Percentiles rank a stretch among this genome's conserved stretches.
Conservation (phyloP, 2,113 vertebrate genomes). For the Gopherus evgoodei region DNA sequence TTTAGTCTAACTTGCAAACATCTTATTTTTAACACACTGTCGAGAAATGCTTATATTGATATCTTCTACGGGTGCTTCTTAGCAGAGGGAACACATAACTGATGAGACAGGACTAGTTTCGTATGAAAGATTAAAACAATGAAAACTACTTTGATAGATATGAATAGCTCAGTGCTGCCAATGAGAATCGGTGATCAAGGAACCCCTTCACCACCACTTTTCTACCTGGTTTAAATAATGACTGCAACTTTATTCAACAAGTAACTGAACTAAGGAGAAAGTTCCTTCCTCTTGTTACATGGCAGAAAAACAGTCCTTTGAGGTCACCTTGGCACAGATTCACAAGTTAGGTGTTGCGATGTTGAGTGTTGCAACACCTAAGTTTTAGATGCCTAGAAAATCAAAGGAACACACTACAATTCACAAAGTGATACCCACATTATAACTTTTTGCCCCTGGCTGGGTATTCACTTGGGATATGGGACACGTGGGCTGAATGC, state of each 20-base stretch:
- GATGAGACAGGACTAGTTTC: slow-evolving; percentile 40
- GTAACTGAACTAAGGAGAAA: not conserved
- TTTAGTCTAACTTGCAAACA: slow-evolving; percentile 70
- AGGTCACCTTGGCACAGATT: not conserved
- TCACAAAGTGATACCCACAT: not conserved
- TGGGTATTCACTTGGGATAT: not conserved
- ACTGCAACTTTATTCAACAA: not conserved
- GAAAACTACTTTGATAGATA: not conserved
- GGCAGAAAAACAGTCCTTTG: not conserved
- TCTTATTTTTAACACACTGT: slow-evolving; percentile 34
- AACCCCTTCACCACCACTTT: not conserved
- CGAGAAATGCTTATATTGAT: not conserved
- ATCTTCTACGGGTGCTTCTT: not conserved
- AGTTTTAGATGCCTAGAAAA: not conserved
- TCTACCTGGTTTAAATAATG: not conserved
- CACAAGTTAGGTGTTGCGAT: not conserved
- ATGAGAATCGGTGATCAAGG: not conserved
- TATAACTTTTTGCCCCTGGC: not conserved
- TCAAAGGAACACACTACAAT: too few species aligned
- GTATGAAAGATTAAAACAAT: slow-evolving; percentile 27
- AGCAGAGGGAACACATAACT: slow-evolving; percentile 40
- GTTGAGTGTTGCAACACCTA: too few species aligned
- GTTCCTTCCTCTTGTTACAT: not conserved
- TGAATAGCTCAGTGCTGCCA: not conserved
- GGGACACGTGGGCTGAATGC: not conserved